Evolutionary conservation across 2,888 invertebrate genomes (phyloP), one percentile per base, ranked within the genome.

Genomic region (Galerucella calmariensis): DNA sequence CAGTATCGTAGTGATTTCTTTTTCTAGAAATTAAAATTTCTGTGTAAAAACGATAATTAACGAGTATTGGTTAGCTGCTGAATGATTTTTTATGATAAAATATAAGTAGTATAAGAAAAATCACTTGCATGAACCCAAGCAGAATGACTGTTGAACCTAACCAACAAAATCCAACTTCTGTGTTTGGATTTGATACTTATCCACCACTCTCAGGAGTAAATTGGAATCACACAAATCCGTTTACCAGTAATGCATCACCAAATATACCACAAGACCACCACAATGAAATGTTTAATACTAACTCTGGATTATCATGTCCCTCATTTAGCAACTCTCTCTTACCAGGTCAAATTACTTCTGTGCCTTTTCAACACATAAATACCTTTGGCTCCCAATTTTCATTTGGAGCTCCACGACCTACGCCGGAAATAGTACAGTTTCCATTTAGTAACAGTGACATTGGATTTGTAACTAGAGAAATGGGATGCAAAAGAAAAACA

Each of bases 71-170:
- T 20, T 10, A 2, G 16, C 20, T 56, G 20, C 9, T 16, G 56
- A 16, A 41, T 35, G 35, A 20, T 67, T 41, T 67, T 67, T 11
- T 12, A 48, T 12, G 14, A 48, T 12, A 12, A 2, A 48, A 16
- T 20, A 48, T 48, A 69, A 73, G 63, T 41, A 35, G 14, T 14
- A 58, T 16, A n/a, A 41, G 14, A 44, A 20, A 66, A 68, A 66
- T 48, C 70, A 56, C 56, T 78, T 80, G 78, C 73, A 83, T 83
- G 82, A 79, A 82, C 80, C 78, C 72, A 70, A 79, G 78, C 71
- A 82, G 82, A 75, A 84, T 85, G 84, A 84, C 85, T 65, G 83
- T 83, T 70, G 84, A 86, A 75, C 83, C 85, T 79, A 86, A 86
- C 81, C 84, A 85, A 80, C 79, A 82, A 81, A 82, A 79, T 75